These are phyloP conservation scores for Drosophila obscura DNA, from an alignment of 1,140 invertebrate genomes.

Conservation along the genomic window DNA sequence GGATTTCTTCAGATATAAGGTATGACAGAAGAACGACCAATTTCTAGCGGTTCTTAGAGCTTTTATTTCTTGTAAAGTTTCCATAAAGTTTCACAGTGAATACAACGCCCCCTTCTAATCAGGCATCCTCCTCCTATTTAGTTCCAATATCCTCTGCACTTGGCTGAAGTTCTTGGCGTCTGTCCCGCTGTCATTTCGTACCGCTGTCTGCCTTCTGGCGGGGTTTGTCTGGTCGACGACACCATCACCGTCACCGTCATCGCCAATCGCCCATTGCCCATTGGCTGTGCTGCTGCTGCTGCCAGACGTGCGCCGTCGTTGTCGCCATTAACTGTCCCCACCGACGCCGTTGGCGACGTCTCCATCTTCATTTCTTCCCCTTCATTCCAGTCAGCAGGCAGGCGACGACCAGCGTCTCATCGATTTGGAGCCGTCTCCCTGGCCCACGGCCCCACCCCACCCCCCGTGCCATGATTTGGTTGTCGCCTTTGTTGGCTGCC, in stretches of 20 bases:
- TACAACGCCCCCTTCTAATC: no score
- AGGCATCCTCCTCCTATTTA: no score
- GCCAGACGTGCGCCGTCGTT: conserved; percentile 65
- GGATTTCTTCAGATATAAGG: no score
- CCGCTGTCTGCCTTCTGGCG: conserved; percentile 23
- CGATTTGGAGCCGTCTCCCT: conserved; percentile 50
- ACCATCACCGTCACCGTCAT: conserved; percentile 37
- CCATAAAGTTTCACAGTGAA: no score
- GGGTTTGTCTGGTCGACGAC: conserved; percentile 71
- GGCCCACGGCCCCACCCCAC: not conserved
- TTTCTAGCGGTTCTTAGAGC: no score
- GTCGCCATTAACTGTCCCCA: conserved; percentile 67
- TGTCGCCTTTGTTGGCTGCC: conserved; percentile 61
- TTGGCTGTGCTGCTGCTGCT: conserved; percentile 1
- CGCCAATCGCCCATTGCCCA: not conserved
- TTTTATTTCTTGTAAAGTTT: no score
- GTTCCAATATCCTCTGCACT: no score
- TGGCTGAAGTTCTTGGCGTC: not conserved
- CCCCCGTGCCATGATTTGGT: conserved; percentile 9
- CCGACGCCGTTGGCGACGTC: conserved; percentile 42
- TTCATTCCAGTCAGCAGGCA: not conserved
- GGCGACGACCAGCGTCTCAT: conserved; percentile 55
- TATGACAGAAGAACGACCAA: no score
- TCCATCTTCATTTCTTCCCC: conserved; percentile 20
- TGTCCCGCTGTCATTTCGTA: conserved; percentile 21